phyloP scores from a whole-genome alignment of 64 coral and sea anemone species.

The Porites lutea region DNA sequence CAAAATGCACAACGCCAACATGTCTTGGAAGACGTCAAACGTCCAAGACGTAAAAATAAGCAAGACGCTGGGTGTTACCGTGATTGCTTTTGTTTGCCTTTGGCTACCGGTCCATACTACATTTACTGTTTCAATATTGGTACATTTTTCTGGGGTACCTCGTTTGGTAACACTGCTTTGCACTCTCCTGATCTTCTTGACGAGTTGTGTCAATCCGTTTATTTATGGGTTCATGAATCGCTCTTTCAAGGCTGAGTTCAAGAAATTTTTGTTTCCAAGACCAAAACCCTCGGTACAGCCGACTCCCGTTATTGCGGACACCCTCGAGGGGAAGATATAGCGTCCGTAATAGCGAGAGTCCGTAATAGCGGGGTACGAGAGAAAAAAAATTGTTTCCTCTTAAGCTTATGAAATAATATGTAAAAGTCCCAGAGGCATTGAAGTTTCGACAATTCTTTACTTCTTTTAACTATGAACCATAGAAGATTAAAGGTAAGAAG shows the following conservation, averaged over 20 bases:
- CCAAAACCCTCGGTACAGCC: neutral
- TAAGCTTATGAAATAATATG: too few relatives aligned
- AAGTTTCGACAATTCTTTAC: too few relatives aligned
- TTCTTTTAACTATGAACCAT: too few relatives aligned
- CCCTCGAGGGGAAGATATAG: too few relatives aligned
- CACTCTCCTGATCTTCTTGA: neutral
- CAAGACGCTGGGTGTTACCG: neutral
- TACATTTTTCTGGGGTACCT: neutral
- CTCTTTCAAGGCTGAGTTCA: conserved; percentile 5
- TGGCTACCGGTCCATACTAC: neutral
- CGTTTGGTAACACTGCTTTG: neutral
- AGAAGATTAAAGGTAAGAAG: too few relatives aligned
- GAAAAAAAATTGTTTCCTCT: too few relatives aligned
- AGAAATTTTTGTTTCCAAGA: conserved; percentile 4
- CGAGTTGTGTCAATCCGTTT: conserved; percentile 1
- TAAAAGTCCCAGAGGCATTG: too few relatives aligned
- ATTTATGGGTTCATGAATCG: conserved; percentile 29
- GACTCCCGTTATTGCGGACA: too few relatives aligned
- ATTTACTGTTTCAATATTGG: neutral
- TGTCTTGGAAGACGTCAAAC: neutral
- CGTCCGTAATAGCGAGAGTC: conserved; percentile 13
- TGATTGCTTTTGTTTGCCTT: neutral
- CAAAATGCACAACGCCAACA: conserved; percentile 4
- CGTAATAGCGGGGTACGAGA: conserved; percentile 11
- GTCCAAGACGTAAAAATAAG: neutral